A percentile compares a stretch with the other conserved stretches of the same genome.
Evolutionary conservation across 2,113 vertebrate species (phyloP).

Genomic region (Felis catus): F.catus_Fca126_mat1.0 CM031417.1:83469001-83469500

Average conservation of each 20-base stretch:
- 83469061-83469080: constrained; percentile 34
- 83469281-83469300: constrained; percentile 42
- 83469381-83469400: background rate
- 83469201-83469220: background rate
- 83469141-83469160: background rate
- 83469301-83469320: background rate
- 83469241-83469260: background rate
- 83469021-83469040: constrained; percentile 1
- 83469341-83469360: background rate
- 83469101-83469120: constrained; percentile 10
- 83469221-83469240: background rate
- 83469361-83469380: background rate
- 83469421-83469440: background rate
- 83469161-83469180: background rate
- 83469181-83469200: background rate
- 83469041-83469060: background rate
- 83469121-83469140: constrained; percentile 2
- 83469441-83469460: constrained; percentile 27
- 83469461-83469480: background rate
- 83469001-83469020: background rate
- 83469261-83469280: background rate
- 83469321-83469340: constrained; percentile 15
- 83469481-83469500: constrained; percentile 1
- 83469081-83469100: background rate
- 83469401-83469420: background rate